Evolutionary conservation across 2,113 vertebrate genomes (phyloP), one percentile per base, ranked within the genome.

Genomic region (Fulmarus glacialis): DNA sequence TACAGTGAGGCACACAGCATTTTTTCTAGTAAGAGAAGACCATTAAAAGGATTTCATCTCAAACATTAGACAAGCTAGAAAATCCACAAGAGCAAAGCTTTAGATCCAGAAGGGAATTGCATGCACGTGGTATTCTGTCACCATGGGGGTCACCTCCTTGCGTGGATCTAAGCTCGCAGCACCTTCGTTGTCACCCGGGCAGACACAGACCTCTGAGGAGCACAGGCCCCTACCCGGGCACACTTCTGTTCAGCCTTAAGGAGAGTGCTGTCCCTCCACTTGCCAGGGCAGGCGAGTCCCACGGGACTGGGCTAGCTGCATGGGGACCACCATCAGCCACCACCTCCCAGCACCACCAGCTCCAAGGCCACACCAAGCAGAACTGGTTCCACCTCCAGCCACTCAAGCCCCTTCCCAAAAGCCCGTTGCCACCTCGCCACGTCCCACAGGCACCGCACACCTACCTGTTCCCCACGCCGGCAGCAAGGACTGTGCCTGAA

Each of bases 401-500:
- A 13, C 42, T 5, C 88, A 22, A 40, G 1, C 11, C 36, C 67
- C 32, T 62, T 50, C 58, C 36, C 45, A 10, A 62, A 62, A 8
- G 0, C n/a, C 58, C 16, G 1, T 1, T 5, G 3, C 17, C 52
- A 40, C 12, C 38, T 22, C 14, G 38, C 11, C 19, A 11, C 4
- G 0, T 7, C 56, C 59, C 56, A 15, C 19, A 2, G 5, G 5
- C 14, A 16, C 58, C n/a, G 2, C 47, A 10, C 29, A 6, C 77
- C 11, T 38, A 66, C 75, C 86, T 21, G 8, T 1, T n/a, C 14
- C 24, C 18, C 4, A 3, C 0, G 0, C 15, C 70, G 26, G 19
- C 74, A 43, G n/a, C 22, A 13, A 42, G 18, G 11, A 8, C 13
- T 0, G 0, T 1, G 5, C 5, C 9, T 0, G 0, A 30, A 12